A percentile compares a stretch with the other conserved stretches of the same genome.
Conservation (phyloP, 2,888 invertebrate genomes). For the Chalcis sispes region DNA sequence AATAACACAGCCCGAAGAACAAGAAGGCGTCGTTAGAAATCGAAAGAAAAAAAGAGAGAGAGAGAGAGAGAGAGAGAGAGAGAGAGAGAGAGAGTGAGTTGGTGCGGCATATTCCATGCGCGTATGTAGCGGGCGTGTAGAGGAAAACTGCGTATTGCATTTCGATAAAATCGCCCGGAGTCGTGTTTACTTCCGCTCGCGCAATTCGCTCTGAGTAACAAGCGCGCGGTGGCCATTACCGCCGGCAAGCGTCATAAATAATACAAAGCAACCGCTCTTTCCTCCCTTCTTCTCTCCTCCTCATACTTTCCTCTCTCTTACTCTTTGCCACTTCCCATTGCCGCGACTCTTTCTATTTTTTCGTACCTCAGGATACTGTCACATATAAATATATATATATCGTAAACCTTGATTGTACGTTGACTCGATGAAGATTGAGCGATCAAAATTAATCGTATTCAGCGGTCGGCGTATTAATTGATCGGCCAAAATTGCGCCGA, state of each 20-base stretch:
- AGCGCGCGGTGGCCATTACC: conserved; percentile 37
- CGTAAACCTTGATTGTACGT: too few relatives aligned
- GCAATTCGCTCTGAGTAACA: conserved; percentile 40
- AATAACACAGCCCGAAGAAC: neutral
- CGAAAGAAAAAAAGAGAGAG: too few relatives aligned
- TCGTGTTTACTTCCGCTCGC: conserved; percentile 58
- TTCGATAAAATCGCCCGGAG: conserved; percentile 60
- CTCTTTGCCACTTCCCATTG: too few relatives aligned
- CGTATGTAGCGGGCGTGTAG: neutral
- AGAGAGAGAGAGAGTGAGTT: too few relatives aligned
- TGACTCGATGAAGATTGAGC: conserved; percentile 29
- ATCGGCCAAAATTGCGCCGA: conserved; percentile 2
- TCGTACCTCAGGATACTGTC: neutral
- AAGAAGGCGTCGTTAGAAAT: conserved; percentile 17
- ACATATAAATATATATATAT: too few relatives aligned
- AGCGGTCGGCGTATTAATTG: conserved; percentile 5
- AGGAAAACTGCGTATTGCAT: conserved; percentile 55
- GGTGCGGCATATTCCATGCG: conserved; percentile 20
- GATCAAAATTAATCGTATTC: conserved; percentile 40
- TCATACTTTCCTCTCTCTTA: conserved; percentile 12
- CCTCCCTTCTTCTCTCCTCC: conserved; percentile 12
- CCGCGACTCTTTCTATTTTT: conserved; percentile 5
- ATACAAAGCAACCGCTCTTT: conserved; percentile 12
- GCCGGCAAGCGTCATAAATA: conserved; percentile 45
- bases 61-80: too few relatives aligned